phyloP scores from a whole-genome alignment of 2,113 vertebrate genomes.

The Calonectris borealis region DNA sequence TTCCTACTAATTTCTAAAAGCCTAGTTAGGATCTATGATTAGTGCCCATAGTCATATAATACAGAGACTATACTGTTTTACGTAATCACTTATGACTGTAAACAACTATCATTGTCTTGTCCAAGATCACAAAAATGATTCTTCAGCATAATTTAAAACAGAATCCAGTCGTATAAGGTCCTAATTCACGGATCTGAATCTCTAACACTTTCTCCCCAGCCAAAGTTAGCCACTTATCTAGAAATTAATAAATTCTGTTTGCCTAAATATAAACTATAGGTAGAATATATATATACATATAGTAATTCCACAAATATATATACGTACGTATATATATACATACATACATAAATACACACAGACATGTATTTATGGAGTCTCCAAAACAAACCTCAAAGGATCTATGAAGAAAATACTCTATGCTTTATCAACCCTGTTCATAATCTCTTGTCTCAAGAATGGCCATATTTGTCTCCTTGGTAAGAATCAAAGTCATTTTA shows the following conservation, averaged over 20 bases:
- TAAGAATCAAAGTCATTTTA: neutral
- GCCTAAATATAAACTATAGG: neutral
- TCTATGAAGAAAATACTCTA: neutral
- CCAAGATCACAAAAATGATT: neutral
- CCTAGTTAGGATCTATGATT: neutral
- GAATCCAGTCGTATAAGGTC: neutral
- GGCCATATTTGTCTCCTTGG: neutral
- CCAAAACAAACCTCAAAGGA: neutral
- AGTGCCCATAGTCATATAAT: neutral
- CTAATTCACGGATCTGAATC: neutral
- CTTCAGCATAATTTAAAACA: neutral
- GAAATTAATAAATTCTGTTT: neutral
- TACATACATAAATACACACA: neutral
- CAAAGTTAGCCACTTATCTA: neutral
- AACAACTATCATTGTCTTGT: neutral
- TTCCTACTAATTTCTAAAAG: neutral
- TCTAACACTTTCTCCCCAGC: neutral
- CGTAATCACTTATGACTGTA: neutral
- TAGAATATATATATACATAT: neutral
- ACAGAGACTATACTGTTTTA: neutral
- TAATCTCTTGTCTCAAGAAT: neutral
- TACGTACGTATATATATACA: rapidly evolving
- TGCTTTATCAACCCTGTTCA: neutral
- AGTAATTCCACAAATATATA: neutral
- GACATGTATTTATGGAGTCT: neutral